Base-by-base conservation (phyloP, 2,888 invertebrate genomes). In the Poecilus cupreus region DNA sequence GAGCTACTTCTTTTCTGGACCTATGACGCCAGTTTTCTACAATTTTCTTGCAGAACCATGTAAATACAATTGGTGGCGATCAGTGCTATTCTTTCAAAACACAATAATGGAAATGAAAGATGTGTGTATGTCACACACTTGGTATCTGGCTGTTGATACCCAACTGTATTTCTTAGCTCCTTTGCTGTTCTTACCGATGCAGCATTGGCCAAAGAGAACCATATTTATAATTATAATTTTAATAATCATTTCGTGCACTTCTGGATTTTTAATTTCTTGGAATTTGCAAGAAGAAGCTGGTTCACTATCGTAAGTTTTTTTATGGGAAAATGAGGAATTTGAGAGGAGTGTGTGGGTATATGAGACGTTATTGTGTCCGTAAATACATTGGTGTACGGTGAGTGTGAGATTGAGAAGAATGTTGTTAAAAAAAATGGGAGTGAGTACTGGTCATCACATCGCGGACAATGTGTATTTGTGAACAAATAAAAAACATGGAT, bases 141-240 rank as follows among this genome's bases (percentile, higher is more conserved):
- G 92, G 91, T 91, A 91, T 83, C 85, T 91, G 54, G 89, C 91
- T 1, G 90, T 91, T 16, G 91, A 91, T 82, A 91, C 91, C 83
- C 91, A 91, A 84, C 85, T 91, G 32, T 91, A 90, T 84, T 87
- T 90, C 83, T 82, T 91, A 11, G 90, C 91, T 1, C 91, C 91
- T 2, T 83, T 91, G 0, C 86, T 91, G 70, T 86, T 91, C 0
- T 89, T 90, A 82, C 90, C 91, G 0, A 83, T 91, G 11, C 89
- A 89, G 81, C 86, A 85, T 78, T 87, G 85, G 84, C 87, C 87
- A 1, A 86, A 85, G 80, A 24, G 86, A 3, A 81, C 83, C 3
- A 86, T 88, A 0, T 83, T 85, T 8, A 57, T 83, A 8, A 83
- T 88, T 13, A 13, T 74, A 5, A 0, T 43, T 13, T 49, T 81